A percentile compares a stretch with the other conserved stretches of the same genome.
phyloP scores from a whole-genome alignment of 2,797 vertebrate species.

The Lophius americanus region DNA sequence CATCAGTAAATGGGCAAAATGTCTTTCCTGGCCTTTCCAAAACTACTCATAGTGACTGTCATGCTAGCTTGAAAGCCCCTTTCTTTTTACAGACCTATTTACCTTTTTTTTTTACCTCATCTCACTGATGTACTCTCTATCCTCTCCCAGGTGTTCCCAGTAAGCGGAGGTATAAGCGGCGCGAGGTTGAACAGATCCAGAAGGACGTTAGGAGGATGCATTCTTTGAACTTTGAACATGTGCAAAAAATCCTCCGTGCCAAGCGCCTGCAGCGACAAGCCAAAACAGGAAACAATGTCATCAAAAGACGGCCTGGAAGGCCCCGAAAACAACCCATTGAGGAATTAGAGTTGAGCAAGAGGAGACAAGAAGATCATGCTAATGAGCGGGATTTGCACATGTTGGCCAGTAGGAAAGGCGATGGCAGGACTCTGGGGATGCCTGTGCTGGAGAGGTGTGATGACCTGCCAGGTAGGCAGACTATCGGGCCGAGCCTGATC shows the following conservation, averaged over 20 bases:
- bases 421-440: constrained; percentile 92
- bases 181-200: constrained; percentile 95
- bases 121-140: constrained; percentile 41
- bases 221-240: constrained; percentile 96
- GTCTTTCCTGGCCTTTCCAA: constrained; percentile 58
- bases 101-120: constrained; percentile 40
- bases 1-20: constrained; percentile 63
- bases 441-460: constrained; percentile 94
- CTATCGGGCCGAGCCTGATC: constrained; percentile 82
- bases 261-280: constrained; percentile 99
- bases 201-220: constrained; percentile 94
- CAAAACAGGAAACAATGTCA: constrained; percentile 98
- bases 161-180: constrained; percentile 91
- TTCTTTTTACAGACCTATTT: constrained; percentile 36
- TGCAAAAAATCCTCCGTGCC: constrained; percentile 98
- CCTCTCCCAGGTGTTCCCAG: constrained; percentile 79
- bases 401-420: constrained; percentile 61
- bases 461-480: constrained; percentile 90
- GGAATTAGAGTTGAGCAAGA: constrained; percentile 49
- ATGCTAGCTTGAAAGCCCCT: constrained; percentile 29
- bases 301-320: constrained; percentile 93
- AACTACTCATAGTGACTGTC: constrained; percentile 51
- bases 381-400: constrained; percentile 52
- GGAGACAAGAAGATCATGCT: constrained; percentile 44
- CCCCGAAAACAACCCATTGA: constrained; percentile 90